phyloP scores from a whole-genome alignment of 1,140 invertebrate species.

The Bursaphelenchus mucronatus region DNA sequence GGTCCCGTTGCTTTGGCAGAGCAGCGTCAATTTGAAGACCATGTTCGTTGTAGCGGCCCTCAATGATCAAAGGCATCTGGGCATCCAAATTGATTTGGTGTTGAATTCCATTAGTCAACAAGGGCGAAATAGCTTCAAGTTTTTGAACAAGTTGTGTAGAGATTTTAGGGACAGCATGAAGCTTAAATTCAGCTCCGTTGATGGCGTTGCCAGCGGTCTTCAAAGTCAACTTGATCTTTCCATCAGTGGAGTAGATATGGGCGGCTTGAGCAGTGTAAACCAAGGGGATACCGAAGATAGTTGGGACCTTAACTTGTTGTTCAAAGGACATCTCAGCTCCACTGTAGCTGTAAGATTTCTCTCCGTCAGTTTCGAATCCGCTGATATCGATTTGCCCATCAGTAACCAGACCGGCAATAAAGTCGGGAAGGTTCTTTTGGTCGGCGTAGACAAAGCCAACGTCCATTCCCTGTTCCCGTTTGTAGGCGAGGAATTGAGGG shows the following conservation, averaged over 20 bases:
- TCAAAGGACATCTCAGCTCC: conserved; percentile 28
- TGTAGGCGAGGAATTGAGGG: conserved; percentile 16
- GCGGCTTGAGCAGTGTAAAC: neutral
- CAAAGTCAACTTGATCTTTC: too few species aligned
- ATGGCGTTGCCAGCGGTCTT: too few species aligned
- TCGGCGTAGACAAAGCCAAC: conserved; percentile 15
- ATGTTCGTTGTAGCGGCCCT: conserved; percentile 1
- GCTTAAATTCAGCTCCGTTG: too few species aligned
- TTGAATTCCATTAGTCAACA: conserved; percentile 35
- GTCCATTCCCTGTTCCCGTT: conserved; percentile 19
- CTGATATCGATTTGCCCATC: conserved; percentile 29
- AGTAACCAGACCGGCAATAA: conserved; percentile 7
- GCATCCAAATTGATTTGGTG: conserved; percentile 23
- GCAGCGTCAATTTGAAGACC: conserved; percentile 11
- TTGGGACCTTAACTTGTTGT: conserved; percentile 34
- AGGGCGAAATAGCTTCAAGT: conserved; percentile 28
- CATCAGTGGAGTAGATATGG: conserved; percentile 12
- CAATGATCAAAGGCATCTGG: conserved; percentile 30
- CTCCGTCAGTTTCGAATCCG: conserved; percentile 19
- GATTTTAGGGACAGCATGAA: conserved; percentile 29
- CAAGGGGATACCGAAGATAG: conserved; percentile 44
- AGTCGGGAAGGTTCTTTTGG: conserved; percentile 16
- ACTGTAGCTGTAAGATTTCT: conserved; percentile 4
- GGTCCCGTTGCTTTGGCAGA: conserved; percentile 22
- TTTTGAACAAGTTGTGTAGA: conserved; percentile 23